A percentile compares a stretch with the other conserved stretches of the same genome.
These are phyloP conservation scores for Tenebrosternarchus preto DNA, from an alignment of 2,113 vertebrate genomes.

Conservation along the genomic window DNA sequence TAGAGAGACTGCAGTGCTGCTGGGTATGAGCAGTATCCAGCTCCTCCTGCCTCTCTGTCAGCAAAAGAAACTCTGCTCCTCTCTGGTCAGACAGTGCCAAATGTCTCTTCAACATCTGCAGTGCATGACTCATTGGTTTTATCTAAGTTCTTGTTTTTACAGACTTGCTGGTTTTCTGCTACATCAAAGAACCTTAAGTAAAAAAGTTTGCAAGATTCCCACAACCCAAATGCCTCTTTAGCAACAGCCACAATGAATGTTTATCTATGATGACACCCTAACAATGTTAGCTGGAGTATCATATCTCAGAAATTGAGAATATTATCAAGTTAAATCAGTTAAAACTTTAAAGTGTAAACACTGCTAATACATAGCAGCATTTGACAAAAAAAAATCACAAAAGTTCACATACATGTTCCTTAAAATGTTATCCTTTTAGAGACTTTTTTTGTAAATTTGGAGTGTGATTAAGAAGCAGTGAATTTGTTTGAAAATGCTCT, in stretches of 20 bases:
- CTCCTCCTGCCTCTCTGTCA: slow-evolving; percentile 20
- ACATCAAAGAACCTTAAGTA: background rate
- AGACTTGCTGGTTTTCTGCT: slow-evolving; percentile 36
- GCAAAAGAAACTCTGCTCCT: slow-evolving; percentile 9
- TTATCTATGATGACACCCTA: slow-evolving; percentile 15
- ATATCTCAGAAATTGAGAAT: background rate
- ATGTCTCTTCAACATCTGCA: slow-evolving; percentile 41
- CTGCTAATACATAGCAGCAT: background rate
- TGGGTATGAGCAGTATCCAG: slow-evolving; percentile 8
- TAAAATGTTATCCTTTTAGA: background rate
- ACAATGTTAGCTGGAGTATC: slow-evolving; percentile 17
- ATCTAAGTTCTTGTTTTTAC: slow-evolving; percentile 51
- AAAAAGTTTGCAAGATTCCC: slow-evolving; percentile 26
- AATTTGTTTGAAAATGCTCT: slow-evolving; percentile 3
- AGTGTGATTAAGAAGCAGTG: background rate
- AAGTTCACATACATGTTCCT: background rate
- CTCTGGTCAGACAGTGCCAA: slow-evolving; percentile 14
- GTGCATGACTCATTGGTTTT: slow-evolving; percentile 38
- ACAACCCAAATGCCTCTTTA: slow-evolving; percentile 18
- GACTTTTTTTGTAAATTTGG: background rate
- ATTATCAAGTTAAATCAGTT: background rate
- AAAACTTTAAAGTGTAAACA: slow-evolving; percentile 1
- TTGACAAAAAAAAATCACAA: background rate
- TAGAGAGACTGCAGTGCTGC: background rate
- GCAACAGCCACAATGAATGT: slow-evolving; percentile 34